phyloP scores from a whole-genome alignment of 2,888 invertebrate species.

The Lissocephala sabroskyi region DNA sequence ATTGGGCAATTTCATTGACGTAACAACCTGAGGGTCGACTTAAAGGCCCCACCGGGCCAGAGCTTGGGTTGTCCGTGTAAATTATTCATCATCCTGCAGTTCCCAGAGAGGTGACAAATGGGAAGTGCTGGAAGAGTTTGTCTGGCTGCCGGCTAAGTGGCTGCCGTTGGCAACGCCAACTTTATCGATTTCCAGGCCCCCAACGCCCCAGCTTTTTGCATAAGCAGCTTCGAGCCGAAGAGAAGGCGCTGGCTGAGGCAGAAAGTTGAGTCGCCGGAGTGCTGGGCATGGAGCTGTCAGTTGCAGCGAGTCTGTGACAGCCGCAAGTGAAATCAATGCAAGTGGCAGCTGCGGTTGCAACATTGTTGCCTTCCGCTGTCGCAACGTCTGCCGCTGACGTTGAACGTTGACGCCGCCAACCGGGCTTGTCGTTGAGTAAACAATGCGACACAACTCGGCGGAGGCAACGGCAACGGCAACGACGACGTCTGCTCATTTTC shows the following conservation, averaged over 20 bases:
- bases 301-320: constrained; percentile 9
- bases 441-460: constrained; percentile 33
- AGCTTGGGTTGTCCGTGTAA: constrained; percentile 10
- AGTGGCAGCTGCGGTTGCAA: constrained; percentile 53
- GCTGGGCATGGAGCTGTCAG: constrained; percentile 13
- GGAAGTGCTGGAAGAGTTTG: constrained; percentile 13
- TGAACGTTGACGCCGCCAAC: neutral
- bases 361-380: constrained; percentile 28
- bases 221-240: too few relatives aligned
- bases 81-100: neutral
- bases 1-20: constrained; percentile 58
- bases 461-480: constrained; percentile 23
- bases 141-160: constrained; percentile 43
- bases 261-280: neutral
- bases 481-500: constrained; percentile 23
- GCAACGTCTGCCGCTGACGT: constrained; percentile 8
- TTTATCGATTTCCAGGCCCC: constrained; percentile 20
- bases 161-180: constrained; percentile 26
- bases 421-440: constrained; percentile 30
- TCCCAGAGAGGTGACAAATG: too few relatives aligned
- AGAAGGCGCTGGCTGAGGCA: neutral
- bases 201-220: neutral
- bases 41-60: constrained; percentile 35
- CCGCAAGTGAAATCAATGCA: constrained; percentile 45
- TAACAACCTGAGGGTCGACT: constrained; percentile 35